Base-by-base conservation (phyloP, 2,797 vertebrate genomes). In the Tadarida brasiliensis region DNA sequence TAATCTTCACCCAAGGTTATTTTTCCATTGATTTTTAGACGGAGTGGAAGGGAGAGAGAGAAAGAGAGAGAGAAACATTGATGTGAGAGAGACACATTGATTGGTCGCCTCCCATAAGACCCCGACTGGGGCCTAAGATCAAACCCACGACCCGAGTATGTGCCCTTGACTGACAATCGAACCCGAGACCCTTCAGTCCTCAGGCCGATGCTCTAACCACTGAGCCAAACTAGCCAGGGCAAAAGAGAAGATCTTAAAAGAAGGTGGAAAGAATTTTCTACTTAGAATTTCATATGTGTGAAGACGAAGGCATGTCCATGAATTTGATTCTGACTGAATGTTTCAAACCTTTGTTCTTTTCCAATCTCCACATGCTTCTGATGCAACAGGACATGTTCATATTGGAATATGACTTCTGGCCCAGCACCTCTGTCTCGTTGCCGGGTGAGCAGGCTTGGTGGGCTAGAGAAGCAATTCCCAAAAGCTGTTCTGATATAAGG, bases 341-440 rank as follows among this genome's bases (percentile, higher is more conserved):
- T 87, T 93, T 96, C 54, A 61, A 65, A 65, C 30, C 33, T 68
- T 67, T 68, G 39, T 91, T 91, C 54, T 80, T 44, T 76, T 51
- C 35, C 12, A 19, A 8, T 47, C 16, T 20, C n/a, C 24, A 54
- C 7, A 6, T 35, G 7, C 6, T 73, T 81, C 14, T 1, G 22
- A 61, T 73, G 24, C 30, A 24, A 10, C 3, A 82, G 47, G 47
- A 68, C 35, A 15, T 49, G 28, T 33, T 70, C 44, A 8, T 68
- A 30, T 11, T n/a, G 22, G 61, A 65, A 70, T 39, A 54, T 11
- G 61, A 70, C 70, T 90, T 88, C 70, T 47, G 16, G 15, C 14
- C 51, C 8, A 33, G 44, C 28, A 59, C 11, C 24, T 61, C 61
- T 10, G 11, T n/a, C 28, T 94, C 73, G 44, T 19, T 22, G 47